phyloP scores from a whole-genome alignment of 2,888 invertebrate genomes.

The Napeogenes inachia region DNA sequence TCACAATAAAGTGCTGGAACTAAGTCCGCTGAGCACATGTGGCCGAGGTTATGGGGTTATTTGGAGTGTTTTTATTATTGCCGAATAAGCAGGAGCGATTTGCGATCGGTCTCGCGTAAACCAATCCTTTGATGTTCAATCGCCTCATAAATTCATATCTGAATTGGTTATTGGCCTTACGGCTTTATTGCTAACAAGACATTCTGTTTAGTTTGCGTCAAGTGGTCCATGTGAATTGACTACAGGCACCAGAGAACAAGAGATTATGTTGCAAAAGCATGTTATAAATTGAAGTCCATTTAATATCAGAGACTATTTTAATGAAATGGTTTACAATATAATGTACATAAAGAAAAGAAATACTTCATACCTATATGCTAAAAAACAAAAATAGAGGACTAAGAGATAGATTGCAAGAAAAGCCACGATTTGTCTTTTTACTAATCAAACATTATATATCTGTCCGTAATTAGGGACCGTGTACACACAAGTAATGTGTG shows the following conservation, averaged over 20 bases:
- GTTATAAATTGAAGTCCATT: too few relatives aligned
- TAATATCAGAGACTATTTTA: too few relatives aligned
- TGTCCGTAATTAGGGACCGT: too few relatives aligned
- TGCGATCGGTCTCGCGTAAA: slow-evolving; percentile 20
- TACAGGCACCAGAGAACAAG: too few relatives aligned
- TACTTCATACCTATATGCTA: too few relatives aligned
- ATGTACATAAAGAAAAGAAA: too few relatives aligned
- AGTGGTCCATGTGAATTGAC: neutral
- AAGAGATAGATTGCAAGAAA: too few relatives aligned
- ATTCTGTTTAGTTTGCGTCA: slow-evolving; percentile 1
- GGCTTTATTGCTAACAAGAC: slow-evolving; percentile 1
- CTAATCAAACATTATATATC: too few relatives aligned
- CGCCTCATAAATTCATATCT: slow-evolving; percentile 19
- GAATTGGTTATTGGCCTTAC: slow-evolving; percentile 6
- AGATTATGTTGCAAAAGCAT: too few relatives aligned
- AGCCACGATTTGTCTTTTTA: too few relatives aligned
- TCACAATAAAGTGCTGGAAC: slow-evolving; percentile 66
- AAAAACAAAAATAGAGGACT: too few relatives aligned
- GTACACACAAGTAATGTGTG: slow-evolving; percentile 14
- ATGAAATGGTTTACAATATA: too few relatives aligned
- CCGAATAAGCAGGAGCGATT: slow-evolving; percentile 33
- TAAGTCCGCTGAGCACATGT: slow-evolving; percentile 51
- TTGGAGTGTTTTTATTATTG: slow-evolving; percentile 36
- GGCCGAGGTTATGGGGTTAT: slow-evolving; percentile 33
- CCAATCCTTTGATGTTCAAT: slow-evolving; percentile 23